Base-by-base conservation (phyloP, 2,888 invertebrate genomes). In the Lithosia quadra region DNA sequence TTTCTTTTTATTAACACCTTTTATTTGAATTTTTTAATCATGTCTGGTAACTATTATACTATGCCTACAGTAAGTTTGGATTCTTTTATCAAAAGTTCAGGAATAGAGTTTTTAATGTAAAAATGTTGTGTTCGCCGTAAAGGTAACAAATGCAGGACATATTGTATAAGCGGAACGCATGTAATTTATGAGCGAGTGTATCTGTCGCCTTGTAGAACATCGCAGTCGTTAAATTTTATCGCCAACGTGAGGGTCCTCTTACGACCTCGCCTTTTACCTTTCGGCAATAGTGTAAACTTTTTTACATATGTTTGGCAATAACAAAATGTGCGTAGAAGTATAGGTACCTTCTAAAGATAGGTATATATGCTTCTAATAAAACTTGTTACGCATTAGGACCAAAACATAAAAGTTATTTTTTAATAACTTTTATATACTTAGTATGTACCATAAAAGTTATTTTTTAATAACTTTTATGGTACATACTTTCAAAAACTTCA, bases 151-250 rank as follows among this genome's bases (percentile, higher is more conserved):
- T 62, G 28, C 61, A 61, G 39, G 55, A 62, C 61, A 63, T 56
- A 33, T 43, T 57, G 49, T 57, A 18, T 61, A 57, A 33, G 28
- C 28, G 57, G 22, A 36, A 1, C 43, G 36, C 59, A 58, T 24
- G 62, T 55, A 57, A 67, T 62, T 67, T 67, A 63, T 67, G 56
- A 43, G 28, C 28, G 57, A 56, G 66, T 63, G 58, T 68, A 68
- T 59, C 63, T 68, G 58, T 63, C 68, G 9, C 21, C 34, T 63
- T 59, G 53, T 63, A 68, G 53, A 63, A 67, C 67, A 67, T 67
- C 49, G 53, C 18, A 39, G 58, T 68, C 68, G 68, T 68, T 63
- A 68, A 68, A 68, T 68, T 68, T 68, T 68, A 68, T 68, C 68
- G 59, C 53, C 63, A 53, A 59, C 68, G 67, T 67, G 57, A 63